Base-by-base conservation (phyloP, 2,797 vertebrate genomes). In the Setipinna tenuifilis region DNA sequence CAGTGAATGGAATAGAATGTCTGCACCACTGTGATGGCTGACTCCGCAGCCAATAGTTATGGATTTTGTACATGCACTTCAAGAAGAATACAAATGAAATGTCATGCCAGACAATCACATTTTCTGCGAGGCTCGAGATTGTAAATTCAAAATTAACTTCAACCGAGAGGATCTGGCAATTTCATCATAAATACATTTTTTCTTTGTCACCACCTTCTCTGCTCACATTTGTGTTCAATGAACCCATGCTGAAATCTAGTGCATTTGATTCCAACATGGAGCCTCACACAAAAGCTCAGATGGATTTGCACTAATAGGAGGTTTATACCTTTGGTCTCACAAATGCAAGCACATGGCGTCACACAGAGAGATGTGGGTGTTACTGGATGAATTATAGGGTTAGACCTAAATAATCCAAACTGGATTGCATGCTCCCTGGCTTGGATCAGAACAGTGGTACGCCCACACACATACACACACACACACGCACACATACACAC, bases 51-150 rank as follows among this genome's bases (percentile, higher is more conserved):
- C 62, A 68, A 68, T 68, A 68, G 62, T 68, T 68, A 68, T 68
- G 62, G 62, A 68, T 68, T 68, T 68, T 68, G 10, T 28, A 68
- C 62, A 68, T 14, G 25, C 23, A 25, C 62, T 68, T 68, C 62
- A 68, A n/a, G 59, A 62, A 62, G 59, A 62, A 68, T 68, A 68
- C 62, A 68, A 68, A 68, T 68, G 23, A 68, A 68, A 68, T 68
- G 62, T 68, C 62, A 68, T 68, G 62, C 62, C 31, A 28, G 62
- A 25, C 12, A 68, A 31, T 68, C 62, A 3, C 62, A 68, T 68
- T 68, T 68, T 68, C 62, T 68, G 31, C 62, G 31, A 68, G 62
- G 62, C 62, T 68, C 31, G 62, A 68, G 25, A 68, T 31, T 68
- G 62, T 68, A 12, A 68, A 68, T 68, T 68, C 25, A 12, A 68